A percentile compares a stretch with the other conserved stretches of the same genome.
Conservation (phyloP, 2,113 vertebrate genomes). For the Calypte anna region DNA sequence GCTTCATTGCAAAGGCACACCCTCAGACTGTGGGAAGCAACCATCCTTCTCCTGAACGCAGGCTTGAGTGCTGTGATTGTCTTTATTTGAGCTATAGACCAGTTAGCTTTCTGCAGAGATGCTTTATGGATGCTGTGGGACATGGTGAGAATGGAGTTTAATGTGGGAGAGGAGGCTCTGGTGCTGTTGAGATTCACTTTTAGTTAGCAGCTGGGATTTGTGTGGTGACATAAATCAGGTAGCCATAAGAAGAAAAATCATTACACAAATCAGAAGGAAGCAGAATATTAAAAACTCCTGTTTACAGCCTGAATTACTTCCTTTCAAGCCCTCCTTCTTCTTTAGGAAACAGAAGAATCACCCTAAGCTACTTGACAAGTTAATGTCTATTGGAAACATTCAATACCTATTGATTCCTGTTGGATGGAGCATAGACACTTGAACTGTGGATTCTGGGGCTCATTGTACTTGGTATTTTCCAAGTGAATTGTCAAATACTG, state of each 20-base stretch:
- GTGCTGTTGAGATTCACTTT: neutral
- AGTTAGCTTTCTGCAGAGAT: constrained; percentile 33
- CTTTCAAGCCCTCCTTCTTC: neutral
- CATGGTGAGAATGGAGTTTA: neutral
- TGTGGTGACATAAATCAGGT: constrained; percentile 29
- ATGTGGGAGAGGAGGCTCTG: neutral
- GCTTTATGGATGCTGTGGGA: fast-evolving
- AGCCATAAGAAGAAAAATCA: neutral
- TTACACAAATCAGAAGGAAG: constrained; percentile 15
- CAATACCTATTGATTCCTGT: neutral
- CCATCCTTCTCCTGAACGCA: constrained; percentile 35
- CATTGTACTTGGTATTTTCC: neutral
- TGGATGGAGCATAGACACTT: neutral
- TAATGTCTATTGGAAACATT: neutral
- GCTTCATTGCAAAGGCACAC: constrained; percentile 61
- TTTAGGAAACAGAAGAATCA: neutral
- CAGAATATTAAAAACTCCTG: constrained; percentile 14
- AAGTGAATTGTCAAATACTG: neutral
- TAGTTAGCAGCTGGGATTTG: neutral
- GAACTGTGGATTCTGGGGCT: neutral
- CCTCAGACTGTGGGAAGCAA: constrained; percentile 66
- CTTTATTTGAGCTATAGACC: neutral
- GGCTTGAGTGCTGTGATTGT: constrained; percentile 17
- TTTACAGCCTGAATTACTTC: constrained; percentile 27
- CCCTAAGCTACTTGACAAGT: neutral